Evolutionary conservation across 2,797 vertebrate genomes (phyloP).

Genomic region (Acrocephalus scirpaceus): DNA sequence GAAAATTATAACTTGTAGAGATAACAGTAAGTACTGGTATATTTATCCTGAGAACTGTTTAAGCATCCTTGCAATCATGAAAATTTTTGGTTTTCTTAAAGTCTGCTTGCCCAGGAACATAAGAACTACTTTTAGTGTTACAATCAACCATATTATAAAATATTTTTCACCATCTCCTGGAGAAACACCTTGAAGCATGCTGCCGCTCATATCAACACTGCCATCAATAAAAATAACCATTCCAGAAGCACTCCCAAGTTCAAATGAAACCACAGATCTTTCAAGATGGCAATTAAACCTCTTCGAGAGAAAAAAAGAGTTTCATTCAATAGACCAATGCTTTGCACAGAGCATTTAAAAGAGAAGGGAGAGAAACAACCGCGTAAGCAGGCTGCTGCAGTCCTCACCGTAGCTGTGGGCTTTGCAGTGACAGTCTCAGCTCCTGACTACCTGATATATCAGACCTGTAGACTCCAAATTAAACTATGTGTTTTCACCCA

Average conservation of each 20-base stretch:
- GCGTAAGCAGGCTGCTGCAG: background rate
- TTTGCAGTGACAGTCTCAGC: background rate
- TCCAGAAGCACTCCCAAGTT: background rate
- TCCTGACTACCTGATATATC: background rate
- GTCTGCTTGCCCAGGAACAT: background rate
- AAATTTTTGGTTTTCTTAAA: background rate
- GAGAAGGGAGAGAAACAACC: background rate
- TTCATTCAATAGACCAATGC: background rate
- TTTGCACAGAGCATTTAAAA: background rate
- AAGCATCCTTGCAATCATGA: background rate
- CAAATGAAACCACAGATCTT: background rate
- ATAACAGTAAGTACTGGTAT: background rate
- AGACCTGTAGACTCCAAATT: background rate
- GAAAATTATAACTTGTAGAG: background rate
- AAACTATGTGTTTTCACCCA: background rate
- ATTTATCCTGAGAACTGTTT: background rate
- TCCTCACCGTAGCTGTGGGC: background rate
- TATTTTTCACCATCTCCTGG: background rate
- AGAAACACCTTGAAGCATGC: background rate
- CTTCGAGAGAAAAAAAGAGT: fast-evolving
- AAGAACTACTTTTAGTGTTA: background rate
- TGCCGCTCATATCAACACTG: background rate
- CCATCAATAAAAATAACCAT: background rate
- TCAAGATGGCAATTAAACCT: background rate
- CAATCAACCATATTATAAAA: background rate